Conservation (phyloP, 2,797 vertebrate genomes). For the Euthynnus affinis region DNA sequence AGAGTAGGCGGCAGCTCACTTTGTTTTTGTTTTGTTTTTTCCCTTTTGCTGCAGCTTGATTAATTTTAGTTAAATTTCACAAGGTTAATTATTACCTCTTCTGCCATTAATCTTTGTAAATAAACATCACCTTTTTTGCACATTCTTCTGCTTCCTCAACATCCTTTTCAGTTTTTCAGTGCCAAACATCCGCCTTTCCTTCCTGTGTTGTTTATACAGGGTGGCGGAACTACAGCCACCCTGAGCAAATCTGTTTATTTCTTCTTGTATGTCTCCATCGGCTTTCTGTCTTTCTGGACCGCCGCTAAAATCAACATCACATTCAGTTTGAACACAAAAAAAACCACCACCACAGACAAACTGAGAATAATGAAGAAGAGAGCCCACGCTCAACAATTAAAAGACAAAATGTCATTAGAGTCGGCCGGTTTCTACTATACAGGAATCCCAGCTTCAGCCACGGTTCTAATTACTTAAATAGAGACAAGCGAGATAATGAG, state of each 20-base stretch:
- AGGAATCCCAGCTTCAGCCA: slow-evolving; percentile 1
- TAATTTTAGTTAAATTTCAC: not conserved
- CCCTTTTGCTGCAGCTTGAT: not conserved
- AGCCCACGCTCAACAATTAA: not conserved
- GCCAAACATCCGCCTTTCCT: too few relatives aligned
- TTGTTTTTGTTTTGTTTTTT: too few relatives aligned
- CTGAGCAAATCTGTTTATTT: not conserved
- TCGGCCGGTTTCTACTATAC: not conserved
- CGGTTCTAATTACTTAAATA: slow-evolving; percentile 37
- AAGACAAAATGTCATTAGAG: slow-evolving; percentile 17
- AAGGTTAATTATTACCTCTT: not conserved
- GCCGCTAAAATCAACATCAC: not conserved
- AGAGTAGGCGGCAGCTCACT: too few relatives aligned
- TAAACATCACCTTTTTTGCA: too few relatives aligned
- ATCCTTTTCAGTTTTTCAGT: too few relatives aligned
- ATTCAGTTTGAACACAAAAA: not conserved
- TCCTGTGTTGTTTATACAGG: too few relatives aligned
- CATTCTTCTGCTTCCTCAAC: too few relatives aligned
- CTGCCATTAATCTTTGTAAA: not conserved
- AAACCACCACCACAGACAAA: not conserved
- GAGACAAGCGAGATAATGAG: slow-evolving; percentile 39
- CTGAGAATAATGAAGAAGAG: not conserved
- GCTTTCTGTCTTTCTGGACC: not conserved
- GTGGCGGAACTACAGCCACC: too few relatives aligned
- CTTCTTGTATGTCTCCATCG: not conserved